A percentile compares a stretch with the other conserved stretches of the same genome.
These are phyloP conservation scores for Parasteatoda tepidariorum DNA, from an alignment of 1,140 invertebrate genomes.

Conservation along the genomic window DNA sequence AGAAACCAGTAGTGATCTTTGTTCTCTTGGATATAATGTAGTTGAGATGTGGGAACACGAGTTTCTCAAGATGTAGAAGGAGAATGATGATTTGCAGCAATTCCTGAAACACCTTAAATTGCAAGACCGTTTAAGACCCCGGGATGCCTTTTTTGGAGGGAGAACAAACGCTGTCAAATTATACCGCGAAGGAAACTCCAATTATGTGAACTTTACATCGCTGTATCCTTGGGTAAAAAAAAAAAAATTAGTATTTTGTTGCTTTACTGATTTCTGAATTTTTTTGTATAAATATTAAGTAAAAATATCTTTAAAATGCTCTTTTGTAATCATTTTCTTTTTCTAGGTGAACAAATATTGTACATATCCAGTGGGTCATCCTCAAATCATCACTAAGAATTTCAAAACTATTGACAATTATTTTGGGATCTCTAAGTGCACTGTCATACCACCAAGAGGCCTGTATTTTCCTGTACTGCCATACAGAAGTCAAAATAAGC, in stretches of 20 bases:
- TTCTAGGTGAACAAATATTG: neutral
- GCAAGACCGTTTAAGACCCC: neutral
- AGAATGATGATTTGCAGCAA: neutral
- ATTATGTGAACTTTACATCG: conserved; percentile 66
- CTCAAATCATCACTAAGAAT: conserved; percentile 65
- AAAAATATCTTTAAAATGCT: too few relatives aligned
- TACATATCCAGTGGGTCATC: conserved; percentile 67
- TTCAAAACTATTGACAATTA: conserved; percentile 60
- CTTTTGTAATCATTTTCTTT: neutral
- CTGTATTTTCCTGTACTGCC: conserved; percentile 63
- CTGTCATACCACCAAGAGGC: conserved; percentile 61
- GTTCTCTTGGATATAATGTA: neutral
- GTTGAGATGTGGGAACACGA: neutral
- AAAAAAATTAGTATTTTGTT: neutral
- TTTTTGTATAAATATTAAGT: neutral
- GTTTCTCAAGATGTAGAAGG: neutral
- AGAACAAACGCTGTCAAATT: too few relatives aligned
- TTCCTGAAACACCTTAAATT: neutral
- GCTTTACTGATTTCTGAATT: neutral
- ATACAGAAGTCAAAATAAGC: conserved; percentile 35
- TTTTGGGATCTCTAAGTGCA: conserved; percentile 64
- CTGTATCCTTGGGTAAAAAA: conserved; percentile 65
- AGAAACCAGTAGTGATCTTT: neutral
- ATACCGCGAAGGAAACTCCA: conserved; percentile 62
- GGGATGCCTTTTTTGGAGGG: conserved; percentile 67